Conservation (phyloP, 2,113 vertebrate genomes). For the Muntiacus reevesi region DNA sequence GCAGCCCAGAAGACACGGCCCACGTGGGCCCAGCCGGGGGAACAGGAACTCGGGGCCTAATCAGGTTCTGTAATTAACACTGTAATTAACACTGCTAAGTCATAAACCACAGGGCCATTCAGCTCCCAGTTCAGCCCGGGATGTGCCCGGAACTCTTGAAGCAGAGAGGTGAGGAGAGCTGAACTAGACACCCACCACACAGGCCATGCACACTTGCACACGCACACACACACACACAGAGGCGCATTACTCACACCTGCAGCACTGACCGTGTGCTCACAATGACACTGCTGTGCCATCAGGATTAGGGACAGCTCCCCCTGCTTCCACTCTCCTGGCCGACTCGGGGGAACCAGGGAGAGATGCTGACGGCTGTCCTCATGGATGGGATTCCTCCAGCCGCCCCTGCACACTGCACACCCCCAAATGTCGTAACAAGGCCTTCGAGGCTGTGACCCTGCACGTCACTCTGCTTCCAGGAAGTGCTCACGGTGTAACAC, state of each 20-base stretch:
- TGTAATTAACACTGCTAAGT: background rate
- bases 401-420: too few species aligned
- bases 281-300: rapidly evolving
- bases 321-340: background rate
- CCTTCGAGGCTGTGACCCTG: background rate
- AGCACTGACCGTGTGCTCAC: rapidly evolving
- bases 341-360: rapidly evolving
- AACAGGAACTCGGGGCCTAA: background rate
- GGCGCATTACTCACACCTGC: rapidly evolving
- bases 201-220: rapidly evolving
- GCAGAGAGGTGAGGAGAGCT: background rate
- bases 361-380: rapidly evolving
- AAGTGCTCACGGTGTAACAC: background rate
- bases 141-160: background rate
- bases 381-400: rapidly evolving
- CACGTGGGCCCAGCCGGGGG: rapidly evolving
- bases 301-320: rapidly evolving
- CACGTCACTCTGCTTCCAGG: background rate
- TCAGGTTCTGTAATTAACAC: background rate
- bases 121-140: background rate
- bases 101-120: too few species aligned
- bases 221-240: rapidly evolving
- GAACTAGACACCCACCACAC: background rate
- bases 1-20: background rate
- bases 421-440: rapidly evolving